phyloP scores from a whole-genome alignment of 1,140 invertebrate genomes.

The Euschistus heros region DNA sequence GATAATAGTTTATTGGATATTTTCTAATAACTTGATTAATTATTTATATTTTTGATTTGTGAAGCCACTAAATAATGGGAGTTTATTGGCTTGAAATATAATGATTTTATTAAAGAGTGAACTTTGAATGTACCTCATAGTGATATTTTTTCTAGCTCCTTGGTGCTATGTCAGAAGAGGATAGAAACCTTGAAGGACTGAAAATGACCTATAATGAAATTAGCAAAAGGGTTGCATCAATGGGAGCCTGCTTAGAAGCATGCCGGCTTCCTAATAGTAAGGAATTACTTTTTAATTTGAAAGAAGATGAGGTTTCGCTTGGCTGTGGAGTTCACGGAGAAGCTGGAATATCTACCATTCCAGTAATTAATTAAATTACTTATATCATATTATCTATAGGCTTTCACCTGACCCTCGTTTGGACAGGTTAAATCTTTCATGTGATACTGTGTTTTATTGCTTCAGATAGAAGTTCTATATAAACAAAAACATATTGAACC shows the following conservation, averaged over 20 bases:
- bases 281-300: constrained; percentile 51
- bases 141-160: constrained; percentile 32
- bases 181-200: constrained; percentile 45
- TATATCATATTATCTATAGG: no score
- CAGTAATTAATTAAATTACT: no score
- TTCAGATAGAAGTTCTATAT: no score
- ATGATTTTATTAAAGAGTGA: not conserved
- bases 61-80: no score
- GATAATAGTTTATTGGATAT: no score
- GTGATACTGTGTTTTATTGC: not conserved
- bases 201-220: constrained; percentile 15
- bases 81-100: not conserved
- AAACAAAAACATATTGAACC: no score
- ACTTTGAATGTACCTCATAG: not conserved
- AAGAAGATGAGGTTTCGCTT: constrained; percentile 60
- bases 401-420: no score
- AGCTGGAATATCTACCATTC: constrained; percentile 52
- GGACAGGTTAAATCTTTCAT: no score
- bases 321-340: constrained; percentile 80
- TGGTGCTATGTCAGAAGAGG: constrained; percentile 57
- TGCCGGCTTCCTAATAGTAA: constrained; percentile 59
- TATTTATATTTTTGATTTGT: no score
- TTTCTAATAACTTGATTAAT: no score
- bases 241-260: constrained; percentile 57
- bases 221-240: constrained; percentile 47